Evolutionary conservation across 1,140 invertebrate species (phyloP).

Genomic region (Ephestia elutella): DNA sequence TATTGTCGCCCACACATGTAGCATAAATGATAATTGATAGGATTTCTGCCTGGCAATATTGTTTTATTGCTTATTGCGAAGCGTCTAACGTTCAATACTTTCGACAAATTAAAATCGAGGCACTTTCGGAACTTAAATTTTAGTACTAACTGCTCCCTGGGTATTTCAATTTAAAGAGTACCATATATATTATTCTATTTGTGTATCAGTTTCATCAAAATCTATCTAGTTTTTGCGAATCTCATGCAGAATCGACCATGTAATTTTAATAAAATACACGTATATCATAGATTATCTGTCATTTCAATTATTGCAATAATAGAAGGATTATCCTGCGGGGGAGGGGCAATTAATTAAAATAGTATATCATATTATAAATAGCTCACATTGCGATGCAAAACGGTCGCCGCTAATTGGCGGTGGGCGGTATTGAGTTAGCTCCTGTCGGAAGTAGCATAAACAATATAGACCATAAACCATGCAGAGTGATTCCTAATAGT

Average conservation of each 20-base stretch:
- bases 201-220: too few relatives aligned
- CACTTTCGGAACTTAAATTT: too few relatives aligned
- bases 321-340: neutral
- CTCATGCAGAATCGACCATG: too few relatives aligned
- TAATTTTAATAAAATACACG: too few relatives aligned
- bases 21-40: slow-evolving; percentile 23
- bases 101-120: too few relatives aligned
- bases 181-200: too few relatives aligned
- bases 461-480: slow-evolving; percentile 4
- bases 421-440: slow-evolving; percentile 45
- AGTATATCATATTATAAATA: slow-evolving; percentile 17
- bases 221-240: too few relatives aligned
- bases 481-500: too few relatives aligned
- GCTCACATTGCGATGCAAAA: slow-evolving; percentile 39
- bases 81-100: too few relatives aligned
- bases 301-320: neutral
- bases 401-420: slow-evolving; percentile 45
- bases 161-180: too few relatives aligned
- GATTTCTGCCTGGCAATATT: slow-evolving; percentile 7
- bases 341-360: neutral
- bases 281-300: neutral
- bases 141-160: too few relatives aligned
- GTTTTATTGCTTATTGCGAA: too few relatives aligned
- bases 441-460: slow-evolving; percentile 37
- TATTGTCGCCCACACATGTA: slow-evolving; percentile 27